Base-by-base conservation (phyloP, 2,888 invertebrate species). In the Epinotia ramella region DNA sequence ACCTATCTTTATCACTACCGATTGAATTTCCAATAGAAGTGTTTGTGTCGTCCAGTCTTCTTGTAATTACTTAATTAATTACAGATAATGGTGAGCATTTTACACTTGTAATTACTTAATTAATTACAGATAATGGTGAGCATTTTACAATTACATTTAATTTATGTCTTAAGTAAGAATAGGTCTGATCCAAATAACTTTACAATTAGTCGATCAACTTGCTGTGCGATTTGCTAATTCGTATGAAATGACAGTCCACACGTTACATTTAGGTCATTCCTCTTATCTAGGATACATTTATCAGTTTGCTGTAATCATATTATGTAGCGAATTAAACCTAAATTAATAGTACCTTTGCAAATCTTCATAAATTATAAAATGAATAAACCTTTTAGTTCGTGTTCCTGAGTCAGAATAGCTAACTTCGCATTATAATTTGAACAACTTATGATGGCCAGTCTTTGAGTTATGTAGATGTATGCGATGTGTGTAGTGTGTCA, bases 11-110 rank as follows among this genome's bases (percentile, higher is more conserved):
- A 76, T 72, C 76, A 76, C 46, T 76, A 63, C 44, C 72, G 71
- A 76, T 76, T 72, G 72, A 33, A 46, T 72, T 46, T 56, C 62
- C 63, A 57, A 57, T 62, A 53, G 28, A 67, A 76, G 71, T 76
- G 72, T 72, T 67, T 74, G 74, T 74, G 74, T 33, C 63, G 76
- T 75, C 46, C 49, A 60, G 75, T 75, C 65, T 63, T 62, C 13
- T 33, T 13, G 53, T 60, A 64, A 13, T 20, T 20, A 53, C 40
- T 24, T 65, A 1, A n/a, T 63, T 65, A 2, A n/a, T 64, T 64
- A 20, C 11, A 24, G 40, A 66, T 12, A 56, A 75, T 75, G 75
- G 75, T 75, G 65, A 75, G 75, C 44, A 53, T 12, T 44, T n/a
- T 5, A 49, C 33, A 49, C 13, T 33, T 13, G 53, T 60, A 64